Evolutionary conservation across 2,888 invertebrate genomes (phyloP), one percentile per base, ranked within the genome.

Genomic region (Lasius platythorax): DNA sequence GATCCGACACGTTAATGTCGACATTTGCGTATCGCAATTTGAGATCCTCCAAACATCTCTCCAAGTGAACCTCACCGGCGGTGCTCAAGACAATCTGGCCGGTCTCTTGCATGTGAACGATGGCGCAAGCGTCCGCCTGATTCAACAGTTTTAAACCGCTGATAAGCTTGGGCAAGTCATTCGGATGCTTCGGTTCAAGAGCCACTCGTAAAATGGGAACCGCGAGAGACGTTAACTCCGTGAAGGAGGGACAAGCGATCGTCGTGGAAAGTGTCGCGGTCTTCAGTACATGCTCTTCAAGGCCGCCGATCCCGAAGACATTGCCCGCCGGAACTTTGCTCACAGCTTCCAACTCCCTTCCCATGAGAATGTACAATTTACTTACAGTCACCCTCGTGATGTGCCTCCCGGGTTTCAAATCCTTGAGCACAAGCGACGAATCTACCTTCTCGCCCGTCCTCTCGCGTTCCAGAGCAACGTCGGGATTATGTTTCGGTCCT

Each of bases 71-170:
- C 95, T 99, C 99, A 0, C 99, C 99, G 2, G 99, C 98, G 0
- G 99, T 99, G 2, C 98, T 97, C 46, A 99, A 96, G 1, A 99
- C 98, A 93, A 99, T 97, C 94, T 99, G 99, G 0, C 99, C 99
- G 0, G 98, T 98, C 93, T 99, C 98, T 95, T 99, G 98, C 23
- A 99, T 96, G 0, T 98, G 95, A 1, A 98, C 98, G 94, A 98
- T 97, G 0, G 99, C 99, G 95, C 99, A 98, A 0, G 99, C 98
- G 95, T 99, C 99, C 0, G 98, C 98, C 95, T 99, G 99, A 95
- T 99, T 98, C 11, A 99, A 96, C 33, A 99, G 95, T 93, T 97
- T 97, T 50, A 99, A 95, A 0, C 99, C 97, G 93, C 96, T 96
- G 0, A 97, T 96, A 67, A 98, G 93, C 90, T 97, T 96, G 0